These are phyloP conservation scores for Calliphora vomitoria DNA, from an alignment of 2,888 invertebrate genomes.

Conservation along the genomic window DNA sequence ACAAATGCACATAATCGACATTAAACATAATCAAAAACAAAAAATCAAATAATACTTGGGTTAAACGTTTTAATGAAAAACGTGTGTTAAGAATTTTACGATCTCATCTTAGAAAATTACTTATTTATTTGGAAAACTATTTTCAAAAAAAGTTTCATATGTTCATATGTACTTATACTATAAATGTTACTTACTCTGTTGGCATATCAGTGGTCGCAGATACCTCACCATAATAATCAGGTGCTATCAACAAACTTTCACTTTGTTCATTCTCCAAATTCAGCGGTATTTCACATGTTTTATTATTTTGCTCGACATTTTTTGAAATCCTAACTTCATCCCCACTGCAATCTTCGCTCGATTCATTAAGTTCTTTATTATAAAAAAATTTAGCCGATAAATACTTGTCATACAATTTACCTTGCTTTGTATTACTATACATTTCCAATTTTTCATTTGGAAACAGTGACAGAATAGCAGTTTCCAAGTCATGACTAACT, in stretches of 20 bases:
- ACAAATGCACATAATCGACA: too few species aligned
- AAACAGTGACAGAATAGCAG: slow-evolving; percentile 40
- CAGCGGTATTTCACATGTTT: neutral
- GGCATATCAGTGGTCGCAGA: neutral
- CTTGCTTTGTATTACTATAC: slow-evolving; percentile 29
- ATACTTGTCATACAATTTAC: slow-evolving; percentile 52
- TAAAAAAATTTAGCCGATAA: slow-evolving; percentile 13
- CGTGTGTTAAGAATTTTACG: too few species aligned
- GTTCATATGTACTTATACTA: neutral
- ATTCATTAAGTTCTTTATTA: neutral
- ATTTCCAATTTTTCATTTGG: slow-evolving; percentile 45
- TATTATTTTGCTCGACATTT: neutral
- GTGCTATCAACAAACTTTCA: neutral
- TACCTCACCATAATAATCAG: neutral
- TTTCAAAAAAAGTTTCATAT: too few species aligned
- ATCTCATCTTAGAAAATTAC: too few species aligned
- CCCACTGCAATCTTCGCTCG: neutral
- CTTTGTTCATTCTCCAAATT: neutral
- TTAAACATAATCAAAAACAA: too few species aligned
- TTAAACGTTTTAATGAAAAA: too few species aligned
- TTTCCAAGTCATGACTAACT: slow-evolving; percentile 41
- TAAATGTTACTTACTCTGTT: neutral
- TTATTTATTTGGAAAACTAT: too few species aligned
- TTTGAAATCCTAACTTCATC: neutral
- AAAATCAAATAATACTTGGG: too few species aligned